A percentile compares a stretch with the other conserved stretches of the same genome.
Evolutionary conservation across 2,888 invertebrate species (phyloP).

Genomic region (Euplagia quadripunctaria): DNA sequence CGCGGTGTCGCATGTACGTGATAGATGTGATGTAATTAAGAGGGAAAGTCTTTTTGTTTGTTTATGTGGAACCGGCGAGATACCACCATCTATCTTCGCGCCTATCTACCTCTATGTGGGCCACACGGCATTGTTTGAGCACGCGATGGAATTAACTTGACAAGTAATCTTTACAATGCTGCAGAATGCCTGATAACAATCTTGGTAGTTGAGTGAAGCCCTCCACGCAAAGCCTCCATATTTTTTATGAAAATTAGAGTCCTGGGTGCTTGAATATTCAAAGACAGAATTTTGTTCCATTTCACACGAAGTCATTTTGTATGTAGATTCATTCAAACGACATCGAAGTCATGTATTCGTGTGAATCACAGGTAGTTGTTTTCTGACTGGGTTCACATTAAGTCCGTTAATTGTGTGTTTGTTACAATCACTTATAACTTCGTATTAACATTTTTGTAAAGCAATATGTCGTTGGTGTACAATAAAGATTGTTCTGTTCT

Average conservation of each 20-base stretch:
- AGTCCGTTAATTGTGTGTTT: neutral
- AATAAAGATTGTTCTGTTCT: too few species aligned
- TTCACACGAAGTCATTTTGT: slow-evolving; percentile 3
- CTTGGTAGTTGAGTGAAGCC: slow-evolving; percentile 30
- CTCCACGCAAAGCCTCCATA: slow-evolving; percentile 15
- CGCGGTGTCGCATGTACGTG: slow-evolving; percentile 45
- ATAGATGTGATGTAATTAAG: slow-evolving; percentile 61
- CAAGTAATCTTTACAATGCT: slow-evolving; percentile 56
- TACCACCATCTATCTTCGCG: slow-evolving; percentile 57
- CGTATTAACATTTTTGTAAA: too few species aligned
- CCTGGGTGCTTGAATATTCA: slow-evolving; percentile 9
- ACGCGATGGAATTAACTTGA: slow-evolving; percentile 60
- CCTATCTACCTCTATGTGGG: slow-evolving; percentile 63
- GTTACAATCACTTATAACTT: neutral
- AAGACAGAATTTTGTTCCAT: neutral
- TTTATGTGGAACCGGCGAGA: slow-evolving; percentile 58
- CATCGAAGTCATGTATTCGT: slow-evolving; percentile 4
- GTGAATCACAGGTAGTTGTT: neutral
- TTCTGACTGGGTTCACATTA: neutral
- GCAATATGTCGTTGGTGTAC: too few species aligned
- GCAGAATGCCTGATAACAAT: slow-evolving; percentile 50
- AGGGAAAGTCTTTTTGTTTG: slow-evolving; percentile 64
- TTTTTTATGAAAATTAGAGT: slow-evolving; percentile 11
- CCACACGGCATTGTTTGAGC: slow-evolving; percentile 65
- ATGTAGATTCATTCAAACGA: slow-evolving; percentile 11